Evolutionary conservation across 1,140 invertebrate genomes (phyloP).

Genomic region (Caenorhabditis elegans): WBcel235 BX284606.5:11909001-11909500

Average conservation of each 20-base stretch:
- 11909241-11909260: neutral
- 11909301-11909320: no score
- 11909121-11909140: neutral
- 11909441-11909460: neutral
- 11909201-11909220: neutral
- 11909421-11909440: neutral
- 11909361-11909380: neutral
- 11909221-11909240: neutral
- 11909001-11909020: no score
- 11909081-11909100: conserved; percentile 8
- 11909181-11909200: neutral
- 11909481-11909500: neutral
- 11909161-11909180: neutral
- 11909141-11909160: conserved; percentile 4
- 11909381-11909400: neutral
- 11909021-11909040: no score
- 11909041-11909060: no score
- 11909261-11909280: neutral
- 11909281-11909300: no score
- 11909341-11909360: neutral
- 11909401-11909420: neutral
- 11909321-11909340: no score
- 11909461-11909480: neutral
- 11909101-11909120: neutral
- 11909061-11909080: no score